Evolutionary conservation across 1,140 invertebrate species (phyloP), one percentile per base, ranked within the genome.

Genomic region (Panagrolaimus sp.): DNA sequence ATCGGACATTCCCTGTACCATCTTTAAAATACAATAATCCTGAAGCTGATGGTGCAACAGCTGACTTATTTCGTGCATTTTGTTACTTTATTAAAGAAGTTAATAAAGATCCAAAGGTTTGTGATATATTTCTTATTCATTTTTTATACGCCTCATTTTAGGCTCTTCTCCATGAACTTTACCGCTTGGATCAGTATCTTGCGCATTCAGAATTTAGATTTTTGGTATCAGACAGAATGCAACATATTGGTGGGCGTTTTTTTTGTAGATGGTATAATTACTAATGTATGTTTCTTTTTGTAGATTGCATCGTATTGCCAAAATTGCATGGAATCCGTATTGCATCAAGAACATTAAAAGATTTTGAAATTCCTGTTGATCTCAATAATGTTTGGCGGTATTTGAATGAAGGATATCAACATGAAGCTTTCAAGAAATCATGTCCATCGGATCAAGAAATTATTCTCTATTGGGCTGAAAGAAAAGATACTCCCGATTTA

Each of bases 1-100:
- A 67, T 38, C 25, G 62, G 7, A 42, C 53, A 13, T 67, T 67
- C 20, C 48, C 66, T 9, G 48, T 20, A 11, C 66, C 66, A 57
- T 67, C 66, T 16, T 46, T 67, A 9, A 67, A 67, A 14, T 38
- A 61, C 48, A 14, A 38, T n/a, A 20, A 48, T 9, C 16, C 38
- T 38, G 66, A 67, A 57, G 66, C 48, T 8, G 66, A 67, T 25
- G 23, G 42, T 8, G 66, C 57, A 42, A 67, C 66, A 1, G 66
- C 66, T 25, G 66, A 67, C 23, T 31, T 67, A 9, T 67, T 67
- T 31, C 66, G 66, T 9, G 66, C 57, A 2, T 67, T 67, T 25
- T 67, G 66, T n/a, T 67, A 20, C 20, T 67, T 67, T 42, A 67
- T 67, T 46, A 67, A 67, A 44, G 47, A 67, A 38, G 66, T 67